Evolutionary conservation across 2,888 invertebrate species (phyloP).

Genomic region (Eupithecia dodoneata): DNA sequence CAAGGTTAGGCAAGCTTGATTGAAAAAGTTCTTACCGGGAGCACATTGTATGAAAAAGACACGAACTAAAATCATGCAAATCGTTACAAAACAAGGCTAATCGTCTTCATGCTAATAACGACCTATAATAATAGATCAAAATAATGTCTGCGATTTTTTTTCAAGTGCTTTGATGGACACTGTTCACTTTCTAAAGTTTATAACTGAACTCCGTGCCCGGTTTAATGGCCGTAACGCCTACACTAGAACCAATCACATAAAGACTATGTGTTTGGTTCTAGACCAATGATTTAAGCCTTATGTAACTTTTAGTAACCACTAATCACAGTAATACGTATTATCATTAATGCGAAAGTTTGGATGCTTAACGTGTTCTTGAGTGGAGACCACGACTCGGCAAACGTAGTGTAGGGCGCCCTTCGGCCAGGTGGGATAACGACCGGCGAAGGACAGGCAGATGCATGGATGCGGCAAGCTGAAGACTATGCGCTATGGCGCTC

Average conservation of each 20-base stretch:
- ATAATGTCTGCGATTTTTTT: slow-evolving; percentile 48
- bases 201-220: slow-evolving; percentile 28
- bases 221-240: slow-evolving; percentile 37
- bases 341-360: no score
- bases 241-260: not conserved
- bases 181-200: slow-evolving; percentile 42
- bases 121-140: slow-evolving; percentile 57
- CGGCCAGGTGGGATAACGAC: no score
- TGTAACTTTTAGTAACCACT: not conserved
- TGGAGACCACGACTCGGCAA: no score
- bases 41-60: not conserved
- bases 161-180: slow-evolving; percentile 34
- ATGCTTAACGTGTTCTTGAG: no score
- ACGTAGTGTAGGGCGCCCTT: no score
- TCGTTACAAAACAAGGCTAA: slow-evolving; percentile 61
- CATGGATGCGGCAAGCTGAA: no score
- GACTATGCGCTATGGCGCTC: no score
- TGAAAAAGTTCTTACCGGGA: not conserved
- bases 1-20: not conserved
- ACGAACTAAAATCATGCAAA: slow-evolving; percentile 35
- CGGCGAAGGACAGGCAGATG: no score
- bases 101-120: slow-evolving; percentile 57
- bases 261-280: not conserved
- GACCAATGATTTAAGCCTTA: not conserved
- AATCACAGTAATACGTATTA: not conserved